These are phyloP conservation scores for Gnathonemus longibarbis DNA, from an alignment of 2,113 vertebrate species.

Conservation along the genomic window DNA sequence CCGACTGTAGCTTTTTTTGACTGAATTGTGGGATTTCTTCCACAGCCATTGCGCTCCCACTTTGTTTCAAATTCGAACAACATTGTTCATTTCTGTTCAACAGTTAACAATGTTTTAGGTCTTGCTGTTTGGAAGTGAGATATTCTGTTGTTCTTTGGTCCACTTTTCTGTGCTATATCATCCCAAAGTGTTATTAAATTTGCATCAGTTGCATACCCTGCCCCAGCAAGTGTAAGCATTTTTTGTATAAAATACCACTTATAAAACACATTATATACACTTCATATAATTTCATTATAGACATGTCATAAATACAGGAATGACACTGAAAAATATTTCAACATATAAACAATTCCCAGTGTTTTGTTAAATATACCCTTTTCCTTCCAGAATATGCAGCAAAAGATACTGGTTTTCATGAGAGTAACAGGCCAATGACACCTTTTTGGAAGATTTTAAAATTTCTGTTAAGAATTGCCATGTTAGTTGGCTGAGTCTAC, in stretches of 20 bases:
- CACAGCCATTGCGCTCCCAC: neutral
- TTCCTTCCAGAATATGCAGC: neutral
- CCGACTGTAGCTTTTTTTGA: conserved; percentile 10
- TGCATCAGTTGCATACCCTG: neutral
- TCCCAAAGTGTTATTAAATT: neutral
- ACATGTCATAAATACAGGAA: neutral
- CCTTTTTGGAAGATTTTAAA: neutral
- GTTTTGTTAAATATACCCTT: neutral
- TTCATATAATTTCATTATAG: neutral
- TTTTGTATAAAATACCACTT: neutral
- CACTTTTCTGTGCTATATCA: neutral
- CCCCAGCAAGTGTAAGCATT: neutral
- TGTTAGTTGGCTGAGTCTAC: conserved; percentile 54
- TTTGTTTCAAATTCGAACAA: neutral
- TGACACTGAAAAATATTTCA: conserved; percentile 3
- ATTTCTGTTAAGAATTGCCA: conserved; percentile 17
- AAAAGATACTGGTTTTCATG: conserved; percentile 23
- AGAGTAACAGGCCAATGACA: neutral
- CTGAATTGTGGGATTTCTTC: conserved; percentile 12
- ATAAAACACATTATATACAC: neutral
- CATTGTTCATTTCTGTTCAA: conserved; percentile 8
- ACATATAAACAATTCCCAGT: neutral
- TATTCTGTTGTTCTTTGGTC: neutral
- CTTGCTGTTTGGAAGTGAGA: neutral
- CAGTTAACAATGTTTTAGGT: neutral